Percentiles rank a stretch among this genome's conserved stretches.
Conservation (phyloP, 2,113 vertebrate species). For the Candoia aspera region DNA sequence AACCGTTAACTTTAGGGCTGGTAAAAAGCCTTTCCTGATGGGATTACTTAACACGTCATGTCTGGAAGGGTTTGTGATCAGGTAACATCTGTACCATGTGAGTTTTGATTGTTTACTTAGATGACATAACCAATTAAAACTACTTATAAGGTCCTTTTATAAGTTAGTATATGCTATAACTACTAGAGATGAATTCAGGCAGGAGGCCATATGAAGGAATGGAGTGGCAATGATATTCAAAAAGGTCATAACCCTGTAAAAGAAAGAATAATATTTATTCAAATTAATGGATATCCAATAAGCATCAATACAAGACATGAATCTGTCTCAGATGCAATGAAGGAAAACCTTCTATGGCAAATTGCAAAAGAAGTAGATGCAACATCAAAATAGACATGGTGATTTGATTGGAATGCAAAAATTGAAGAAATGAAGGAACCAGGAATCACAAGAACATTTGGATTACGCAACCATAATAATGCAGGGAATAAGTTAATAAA, state of each 20-base stretch:
- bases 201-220: not conserved
- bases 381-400: not conserved
- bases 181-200: not conserved
- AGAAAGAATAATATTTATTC: not conserved
- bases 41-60: too few species aligned
- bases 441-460: not conserved
- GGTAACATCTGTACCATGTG: too few species aligned
- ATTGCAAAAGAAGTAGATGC: not conserved
- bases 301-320: not conserved
- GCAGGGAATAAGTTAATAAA: not conserved
- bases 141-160: not conserved
- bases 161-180: not conserved
- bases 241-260: too few species aligned
- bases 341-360: not conserved
- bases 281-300: not conserved
- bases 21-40: too few species aligned
- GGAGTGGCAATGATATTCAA: too few species aligned
- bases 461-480: not conserved
- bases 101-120: too few species aligned
- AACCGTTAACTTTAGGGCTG: too few species aligned
- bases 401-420: not conserved
- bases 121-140: not conserved
- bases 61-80: too few species aligned
- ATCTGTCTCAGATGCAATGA: not conserved
- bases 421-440: not conserved